These are phyloP conservation scores for Carollia perspicillata DNA, from an alignment of 2,113 vertebrate species.

Conservation along the genomic window DNA sequence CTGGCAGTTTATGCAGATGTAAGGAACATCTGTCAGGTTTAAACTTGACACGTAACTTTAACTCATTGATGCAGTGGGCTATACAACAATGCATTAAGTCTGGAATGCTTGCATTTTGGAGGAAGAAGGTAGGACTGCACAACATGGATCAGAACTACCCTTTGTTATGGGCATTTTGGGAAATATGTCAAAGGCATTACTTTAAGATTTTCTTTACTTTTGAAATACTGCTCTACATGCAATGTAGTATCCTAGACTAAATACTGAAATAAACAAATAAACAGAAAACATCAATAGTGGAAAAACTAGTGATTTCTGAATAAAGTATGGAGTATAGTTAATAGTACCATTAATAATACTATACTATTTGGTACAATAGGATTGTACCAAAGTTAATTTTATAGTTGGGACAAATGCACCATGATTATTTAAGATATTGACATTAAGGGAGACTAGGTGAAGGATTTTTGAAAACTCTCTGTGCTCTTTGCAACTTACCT, in stretches of 20 bases:
- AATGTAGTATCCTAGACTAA: not conserved
- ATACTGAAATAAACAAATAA: not conserved
- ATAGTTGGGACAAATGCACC: not conserved
- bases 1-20: not conserved
- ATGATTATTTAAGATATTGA: not conserved
- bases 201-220: not conserved
- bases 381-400: not conserved
- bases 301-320: not conserved
- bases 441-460: not conserved
- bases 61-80: not conserved
- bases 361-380: fast-evolving
- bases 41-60: not conserved
- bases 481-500: not conserved
- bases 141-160: fast-evolving
- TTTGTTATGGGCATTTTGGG: not conserved
- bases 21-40: not conserved
- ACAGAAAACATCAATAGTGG: not conserved
- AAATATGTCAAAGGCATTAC: not conserved
- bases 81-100: not conserved
- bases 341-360: too few relatives aligned
- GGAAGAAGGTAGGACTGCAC: not conserved
- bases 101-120: not conserved
- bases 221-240: not conserved
- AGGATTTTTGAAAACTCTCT: not conserved
- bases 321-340: not conserved